A percentile compares a stretch with the other conserved stretches of the same genome.
Conservation (phyloP, 2,797 vertebrate genomes). For the Propithecus perrieri region DNA sequence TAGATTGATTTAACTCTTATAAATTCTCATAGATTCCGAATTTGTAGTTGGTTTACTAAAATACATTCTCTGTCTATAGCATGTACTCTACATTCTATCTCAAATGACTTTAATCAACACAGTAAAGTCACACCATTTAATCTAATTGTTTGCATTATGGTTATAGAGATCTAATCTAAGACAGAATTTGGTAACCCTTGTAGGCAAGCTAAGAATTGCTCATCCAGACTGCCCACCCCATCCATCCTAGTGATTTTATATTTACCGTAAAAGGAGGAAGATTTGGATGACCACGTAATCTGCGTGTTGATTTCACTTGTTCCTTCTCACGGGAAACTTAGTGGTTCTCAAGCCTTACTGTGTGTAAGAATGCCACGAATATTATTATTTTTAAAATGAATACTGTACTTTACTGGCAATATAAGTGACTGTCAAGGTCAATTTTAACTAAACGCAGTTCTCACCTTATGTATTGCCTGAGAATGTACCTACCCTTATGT, state of each 20-base stretch:
- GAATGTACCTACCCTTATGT: neutral
- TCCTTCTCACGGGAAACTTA: neutral
- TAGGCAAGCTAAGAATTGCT: neutral
- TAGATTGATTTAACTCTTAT: neutral
- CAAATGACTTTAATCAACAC: neutral
- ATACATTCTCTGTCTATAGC: neutral
- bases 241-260: neutral
- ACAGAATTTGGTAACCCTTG: neutral
- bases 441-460: neutral
- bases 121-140: neutral
- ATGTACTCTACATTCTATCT: neutral
- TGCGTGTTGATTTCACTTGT: neutral
- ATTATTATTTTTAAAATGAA: neutral
- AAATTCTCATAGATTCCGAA: neutral
- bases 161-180: neutral
- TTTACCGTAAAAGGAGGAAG: neutral
- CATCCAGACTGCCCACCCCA: too few relatives aligned
- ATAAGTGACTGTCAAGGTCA: neutral
- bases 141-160: neutral
- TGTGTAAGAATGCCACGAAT: neutral
- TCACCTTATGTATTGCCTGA: neutral
- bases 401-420: neutral
- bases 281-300: neutral
- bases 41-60: neutral
- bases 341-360: neutral